Evolutionary conservation across 2,888 invertebrate genomes (phyloP), one percentile per base, ranked within the genome.

Genomic region (Drosophila crucigera): DNA sequence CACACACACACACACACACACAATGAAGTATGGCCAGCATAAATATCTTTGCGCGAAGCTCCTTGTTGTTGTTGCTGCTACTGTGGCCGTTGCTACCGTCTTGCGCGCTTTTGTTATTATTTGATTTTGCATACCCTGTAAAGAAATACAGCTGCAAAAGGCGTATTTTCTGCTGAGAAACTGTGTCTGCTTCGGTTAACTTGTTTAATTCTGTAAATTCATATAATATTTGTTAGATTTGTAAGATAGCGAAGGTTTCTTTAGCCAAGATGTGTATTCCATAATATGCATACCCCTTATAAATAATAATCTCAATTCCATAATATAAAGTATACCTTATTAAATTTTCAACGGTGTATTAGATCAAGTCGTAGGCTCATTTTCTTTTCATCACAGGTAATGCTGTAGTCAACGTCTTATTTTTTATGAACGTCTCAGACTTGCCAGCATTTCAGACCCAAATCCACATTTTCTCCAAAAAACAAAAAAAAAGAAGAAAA

Each of bases 71-170:
- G 62, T 47, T 65, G 52, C 55, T 60, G 43, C 58, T 60, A 60
- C 67, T 73, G 76, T 76, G 55, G 59, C 59, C 49, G 58, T 47
- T 69, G 79, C 78, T 78, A 80, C 87, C 61, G 82, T 78, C 70
- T 87, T 82, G 68, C 82, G 73, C 87, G 73, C 77, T 82, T 86
- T 82, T 80, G 80, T 89, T 81, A 78, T 80, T 84, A 82, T 85
- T 89, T 86, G 84, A 84, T 64, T 77, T 80, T 61, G 33, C 28
- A 76, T 73, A 73, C 76, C 73, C 80, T 78, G 55, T 68, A 56
- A 19, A 54, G 25, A 54, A n/a, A 14, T n/a, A 6, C 4, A 10
- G 19, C 3, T 30, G 1, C 5, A 7, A 9, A 2, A 22, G 68
- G 72, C 41, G 43, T 78, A 56, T 49, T 47, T 0, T 33, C 33